These are phyloP conservation scores for Xiphydria camelus DNA, from an alignment of 2,888 invertebrate genomes.

Conservation along the genomic window DNA sequence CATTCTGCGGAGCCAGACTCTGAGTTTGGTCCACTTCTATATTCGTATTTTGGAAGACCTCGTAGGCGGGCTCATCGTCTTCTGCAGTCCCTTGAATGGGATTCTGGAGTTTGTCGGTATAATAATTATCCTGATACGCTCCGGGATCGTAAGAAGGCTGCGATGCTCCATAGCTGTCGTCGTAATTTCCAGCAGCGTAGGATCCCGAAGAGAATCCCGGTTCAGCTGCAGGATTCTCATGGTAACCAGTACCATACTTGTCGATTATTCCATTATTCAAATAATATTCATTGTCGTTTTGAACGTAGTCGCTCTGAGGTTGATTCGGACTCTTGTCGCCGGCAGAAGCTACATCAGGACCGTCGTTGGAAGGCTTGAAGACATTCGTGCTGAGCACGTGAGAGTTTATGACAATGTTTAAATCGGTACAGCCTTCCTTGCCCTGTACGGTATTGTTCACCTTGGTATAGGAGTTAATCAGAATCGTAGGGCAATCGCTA, in stretches of 20 bases:
- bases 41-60: constrained; percentile 44
- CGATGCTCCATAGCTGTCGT: background rate
- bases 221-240: background rate
- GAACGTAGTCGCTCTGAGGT: constrained; percentile 5
- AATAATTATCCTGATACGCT: constrained; percentile 3
- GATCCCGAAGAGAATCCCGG: no score
- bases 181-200: background rate
- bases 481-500: constrained; percentile 47
- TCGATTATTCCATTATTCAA: constrained; percentile 1
- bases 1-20: constrained; percentile 2
- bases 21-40: constrained; percentile 17
- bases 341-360: constrained; percentile 41
- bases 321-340: no score
- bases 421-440: constrained; percentile 70
- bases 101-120: background rate
- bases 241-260: constrained; percentile 12
- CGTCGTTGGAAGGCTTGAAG: constrained; percentile 37
- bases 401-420: constrained; percentile 72
- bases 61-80: constrained; percentile 26
- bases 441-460: constrained; percentile 58
- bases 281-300: background rate
- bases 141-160: constrained; percentile 1
- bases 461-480: constrained; percentile 51
- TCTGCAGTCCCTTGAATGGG: background rate
- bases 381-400: constrained; percentile 67